phyloP scores from a whole-genome alignment of 2,113 vertebrate species.

The Psophia crepitans region DNA sequence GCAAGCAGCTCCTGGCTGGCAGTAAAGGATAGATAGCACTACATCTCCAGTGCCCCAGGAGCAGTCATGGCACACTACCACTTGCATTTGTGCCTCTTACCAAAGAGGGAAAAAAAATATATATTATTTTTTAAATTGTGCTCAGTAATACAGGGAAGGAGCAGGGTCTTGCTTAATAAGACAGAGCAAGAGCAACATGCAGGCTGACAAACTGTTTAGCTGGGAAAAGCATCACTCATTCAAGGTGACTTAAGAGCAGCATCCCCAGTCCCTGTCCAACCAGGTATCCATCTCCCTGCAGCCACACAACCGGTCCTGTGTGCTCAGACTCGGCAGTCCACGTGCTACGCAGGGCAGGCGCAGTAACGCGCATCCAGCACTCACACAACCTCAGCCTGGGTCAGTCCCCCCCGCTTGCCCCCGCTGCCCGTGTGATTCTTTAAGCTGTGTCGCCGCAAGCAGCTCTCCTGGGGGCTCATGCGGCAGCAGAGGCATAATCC shows the following conservation, averaged over 20 bases:
- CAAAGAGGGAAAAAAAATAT: not conserved
- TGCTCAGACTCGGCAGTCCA: not conserved
- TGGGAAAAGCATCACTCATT: fast-evolving
- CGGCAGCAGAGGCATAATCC: not conserved
- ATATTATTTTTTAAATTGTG: fast-evolving
- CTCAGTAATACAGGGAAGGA: not conserved
- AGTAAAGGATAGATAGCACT: not conserved
- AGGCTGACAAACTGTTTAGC: not conserved
- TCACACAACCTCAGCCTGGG: fast-evolving
- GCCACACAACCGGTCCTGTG: not conserved
- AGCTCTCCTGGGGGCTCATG: not conserved
- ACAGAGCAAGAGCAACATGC: not conserved
- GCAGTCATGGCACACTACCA: not conserved
- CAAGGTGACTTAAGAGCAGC: not conserved
- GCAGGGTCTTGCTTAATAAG: not conserved
- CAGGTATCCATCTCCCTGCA: not conserved
- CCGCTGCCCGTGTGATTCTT: not conserved
- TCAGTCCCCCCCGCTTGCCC: not conserved
- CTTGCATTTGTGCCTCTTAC: not conserved
- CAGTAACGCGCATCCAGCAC: not conserved
- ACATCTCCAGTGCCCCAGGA: not conserved
- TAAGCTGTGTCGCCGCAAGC: not conserved
- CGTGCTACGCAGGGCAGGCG: fast-evolving
- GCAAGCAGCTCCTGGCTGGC: not conserved
- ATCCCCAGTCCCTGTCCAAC: not conserved